These are phyloP conservation scores for Nomada lathburiana DNA, from an alignment of 2,888 invertebrate genomes.

Conservation along the genomic window DNA sequence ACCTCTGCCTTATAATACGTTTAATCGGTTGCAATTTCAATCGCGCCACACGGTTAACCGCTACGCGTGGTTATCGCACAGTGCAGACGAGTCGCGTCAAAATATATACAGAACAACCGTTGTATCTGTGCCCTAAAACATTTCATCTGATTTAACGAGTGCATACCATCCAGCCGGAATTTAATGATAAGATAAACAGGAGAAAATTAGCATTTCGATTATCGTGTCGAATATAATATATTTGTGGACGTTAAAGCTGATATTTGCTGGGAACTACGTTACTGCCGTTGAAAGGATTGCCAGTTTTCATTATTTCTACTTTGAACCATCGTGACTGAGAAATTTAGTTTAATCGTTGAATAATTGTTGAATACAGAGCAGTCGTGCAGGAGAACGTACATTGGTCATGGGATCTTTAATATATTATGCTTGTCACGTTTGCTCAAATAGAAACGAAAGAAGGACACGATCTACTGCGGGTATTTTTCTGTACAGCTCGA, in stretches of 20 bases:
- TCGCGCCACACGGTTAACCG: constrained; percentile 50
- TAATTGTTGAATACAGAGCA: no score
- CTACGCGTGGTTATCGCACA: constrained; percentile 41
- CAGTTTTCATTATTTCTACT: no score
- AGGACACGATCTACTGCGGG: no score
- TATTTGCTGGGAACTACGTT: neutral
- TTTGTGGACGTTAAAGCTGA: neutral
- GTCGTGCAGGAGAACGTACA: no score
- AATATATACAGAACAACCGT: constrained; percentile 35
- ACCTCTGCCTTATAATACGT: constrained; percentile 50
- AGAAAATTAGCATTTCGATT: constrained; percentile 29
- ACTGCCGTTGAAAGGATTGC: no score
- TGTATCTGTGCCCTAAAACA: constrained; percentile 33
- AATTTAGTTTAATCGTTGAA: no score
- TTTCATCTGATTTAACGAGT: constrained; percentile 53
- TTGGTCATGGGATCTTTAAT: no score
- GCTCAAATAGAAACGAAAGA: no score
- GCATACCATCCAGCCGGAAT: constrained; percentile 21
- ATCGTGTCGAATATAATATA: constrained; percentile 7
- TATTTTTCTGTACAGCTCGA: no score
- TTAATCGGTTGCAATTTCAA: constrained; percentile 59
- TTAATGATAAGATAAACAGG: constrained; percentile 50
- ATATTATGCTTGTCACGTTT: no score
- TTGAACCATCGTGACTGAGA: no score
- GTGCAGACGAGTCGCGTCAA: constrained; percentile 40